Conservation (phyloP, 2,113 vertebrate species). For the Sceloporus tristichus region DNA sequence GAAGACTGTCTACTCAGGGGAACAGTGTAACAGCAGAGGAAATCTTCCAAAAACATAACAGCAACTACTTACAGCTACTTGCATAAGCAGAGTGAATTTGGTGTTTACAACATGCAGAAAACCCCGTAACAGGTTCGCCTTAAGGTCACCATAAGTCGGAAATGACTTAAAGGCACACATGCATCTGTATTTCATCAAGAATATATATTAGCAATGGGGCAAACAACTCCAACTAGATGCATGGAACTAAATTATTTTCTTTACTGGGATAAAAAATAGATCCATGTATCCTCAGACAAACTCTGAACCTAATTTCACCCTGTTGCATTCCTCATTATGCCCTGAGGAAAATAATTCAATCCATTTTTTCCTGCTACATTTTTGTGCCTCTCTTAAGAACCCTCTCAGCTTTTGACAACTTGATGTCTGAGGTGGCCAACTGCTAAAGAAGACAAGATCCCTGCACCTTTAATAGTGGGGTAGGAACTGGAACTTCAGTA, state of each 20-base stretch:
- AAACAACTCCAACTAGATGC: background rate
- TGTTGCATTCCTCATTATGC: background rate
- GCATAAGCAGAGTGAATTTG: background rate
- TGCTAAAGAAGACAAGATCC: too few species aligned
- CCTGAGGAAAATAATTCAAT: background rate
- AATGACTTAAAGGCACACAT: too few species aligned
- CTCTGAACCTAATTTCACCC: background rate
- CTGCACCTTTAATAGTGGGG: too few species aligned
- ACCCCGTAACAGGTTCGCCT: background rate
- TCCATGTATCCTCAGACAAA: background rate
- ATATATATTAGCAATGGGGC: background rate
- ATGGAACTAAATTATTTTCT: background rate
- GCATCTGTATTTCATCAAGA: too few species aligned
- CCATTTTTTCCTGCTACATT: background rate
- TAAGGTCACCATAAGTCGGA: too few species aligned
- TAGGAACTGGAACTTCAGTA: background rate
- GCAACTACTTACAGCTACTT: too few species aligned
- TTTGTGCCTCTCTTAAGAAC: background rate
- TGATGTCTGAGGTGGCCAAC: background rate
- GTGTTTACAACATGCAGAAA: background rate
- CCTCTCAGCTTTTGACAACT: background rate
- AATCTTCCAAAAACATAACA: background rate
- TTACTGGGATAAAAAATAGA: background rate
- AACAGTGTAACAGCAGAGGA: background rate
- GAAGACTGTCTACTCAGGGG: background rate